Base-by-base conservation (phyloP, 2,888 invertebrate species). In the Parasteatoda lunata region DNA sequence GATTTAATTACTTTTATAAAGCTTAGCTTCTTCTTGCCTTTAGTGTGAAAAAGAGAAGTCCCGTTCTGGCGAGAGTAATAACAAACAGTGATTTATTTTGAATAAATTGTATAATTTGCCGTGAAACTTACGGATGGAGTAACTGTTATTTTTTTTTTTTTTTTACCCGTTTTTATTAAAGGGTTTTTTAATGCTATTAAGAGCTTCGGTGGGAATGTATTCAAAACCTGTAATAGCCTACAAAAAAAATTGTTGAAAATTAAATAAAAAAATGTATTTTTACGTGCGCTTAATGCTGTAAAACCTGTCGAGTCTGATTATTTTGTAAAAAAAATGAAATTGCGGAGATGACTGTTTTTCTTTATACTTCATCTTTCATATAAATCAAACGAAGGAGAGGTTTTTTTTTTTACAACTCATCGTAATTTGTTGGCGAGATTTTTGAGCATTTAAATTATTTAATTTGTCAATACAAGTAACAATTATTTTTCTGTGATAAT, bases 1-100 rank as follows among this genome's bases (percentile, higher is more conserved):
- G 80, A 66, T 86, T 86, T 86, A 86, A 86, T 86, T 86, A 86
- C 85, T 86, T 86, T 86, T 85, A 85, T 80, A 85, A 59, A n/a
- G 11, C 59, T 59, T 59, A 4, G 85, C 85, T 79, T 83, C 54
- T 78, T 68, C 49, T 48, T 65, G 68, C 68, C 13, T 54, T 69
- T 4, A 49, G 64, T 5, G 11, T 77, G 77, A 84, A 84, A 84
- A 84, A 84, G 84, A 54, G 64, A 64, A 71, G 47, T n/a, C 47
- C 47, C 3, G 11, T 59, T 70, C 52, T 15, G 70, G 65, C n/a
- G 1, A 4, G 11, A 52, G 54, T 73, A 59, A 69, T 68, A 77
- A 68, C 77, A 54, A 77, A 52, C 59, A 11, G 77, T 86, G 85
- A 86, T 80, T 86, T 86, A 86, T 86, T 86, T 80, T 66, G 77